phyloP scores from a whole-genome alignment of 2,797 vertebrate genomes.

The Lindbergichthys nudifrons region DNA sequence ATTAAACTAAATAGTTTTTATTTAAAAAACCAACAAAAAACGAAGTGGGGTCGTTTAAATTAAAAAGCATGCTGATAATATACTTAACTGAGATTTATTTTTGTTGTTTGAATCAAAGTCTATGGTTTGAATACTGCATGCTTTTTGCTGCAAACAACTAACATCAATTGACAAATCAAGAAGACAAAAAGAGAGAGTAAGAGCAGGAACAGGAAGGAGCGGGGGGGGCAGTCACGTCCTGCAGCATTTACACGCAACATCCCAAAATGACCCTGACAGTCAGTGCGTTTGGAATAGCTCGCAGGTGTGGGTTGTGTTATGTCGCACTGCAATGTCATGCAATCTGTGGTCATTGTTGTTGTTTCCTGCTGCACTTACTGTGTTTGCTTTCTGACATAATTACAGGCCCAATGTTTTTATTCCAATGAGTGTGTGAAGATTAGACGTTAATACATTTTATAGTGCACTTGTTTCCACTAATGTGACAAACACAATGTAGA shows the following conservation, averaged over 20 bases:
- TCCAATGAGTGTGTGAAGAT: background rate
- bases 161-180: conserved; percentile 43
- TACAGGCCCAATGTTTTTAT: conserved; percentile 4
- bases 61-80: conserved; percentile 4
- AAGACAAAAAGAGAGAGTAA: conserved; percentile 29
- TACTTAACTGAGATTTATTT: conserved; percentile 8
- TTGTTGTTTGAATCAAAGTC: no score
- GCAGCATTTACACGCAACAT: conserved; percentile 67
- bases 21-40: no score
- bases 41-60: no score
- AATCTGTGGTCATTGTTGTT: conserved; percentile 17
- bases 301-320: conserved; percentile 52
- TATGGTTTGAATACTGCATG: conserved; percentile 7
- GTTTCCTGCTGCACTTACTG: conserved; percentile 5
- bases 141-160: conserved; percentile 30
- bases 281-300: conserved; percentile 58
- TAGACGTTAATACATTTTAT: background rate
- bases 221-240: conserved; percentile 60
- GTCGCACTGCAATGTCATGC: conserved; percentile 21
- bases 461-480: conserved; percentile 5
- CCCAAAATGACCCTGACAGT: conserved; percentile 69
- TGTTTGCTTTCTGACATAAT: conserved; percentile 19
- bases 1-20: background rate
- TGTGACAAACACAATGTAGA: conserved; percentile 8
- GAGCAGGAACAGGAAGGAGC: conserved; percentile 33